Base-by-base conservation (phyloP, 2,888 invertebrate genomes). In the Girardia tigrina region DNA sequence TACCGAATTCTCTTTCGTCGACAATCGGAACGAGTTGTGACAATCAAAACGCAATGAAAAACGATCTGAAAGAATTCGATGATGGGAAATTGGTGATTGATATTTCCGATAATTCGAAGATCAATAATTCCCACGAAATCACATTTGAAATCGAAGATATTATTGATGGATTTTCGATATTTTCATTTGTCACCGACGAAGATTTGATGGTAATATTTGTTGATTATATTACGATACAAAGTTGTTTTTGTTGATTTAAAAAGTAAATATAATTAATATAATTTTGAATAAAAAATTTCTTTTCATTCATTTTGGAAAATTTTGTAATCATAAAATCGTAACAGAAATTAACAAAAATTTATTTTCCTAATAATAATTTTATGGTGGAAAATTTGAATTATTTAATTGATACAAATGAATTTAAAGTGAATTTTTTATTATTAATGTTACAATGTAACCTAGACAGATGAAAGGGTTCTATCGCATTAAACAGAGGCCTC, bases 151-250 rank as follows among this genome's bases (percentile, higher is more conserved):
- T 56, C 6, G 56, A 56, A 56, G 56, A 56, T 56, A 56, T 56
- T 20, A 56, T 56, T 2, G 56, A 56, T 16, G 56, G 56, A 56
- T 56, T 56, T 56, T 4, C 56, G n/a, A 56, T 56, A 56, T 56
- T 56, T 56, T 56, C 56, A 20, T 56, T 56, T 56, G 56, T n/a
- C n/a, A 56, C 56, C 6, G 56, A 56, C 23, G 56, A 56, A 56
- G 56, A 56, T 16, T 56, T 56, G 23, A 56, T 56, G 56, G 56
- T 56, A 2, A 56, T n/a, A 36, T 56, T 20, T 20, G n/a, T 56
- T 56, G n/a, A n/a, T n/a, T n/a, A n/a, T n/a, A n/a, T n/a, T n/a
- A n/a, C n/a, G n/a, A n/a, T n/a, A n/a, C n/a, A n/a, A n/a, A n/a
- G n/a, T n/a, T n/a, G n/a, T n/a, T n/a, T n/a, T n/a, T n/a, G n/a